phyloP scores from a whole-genome alignment of 2,113 vertebrate genomes.

The Cygnus buccinator region DNA sequence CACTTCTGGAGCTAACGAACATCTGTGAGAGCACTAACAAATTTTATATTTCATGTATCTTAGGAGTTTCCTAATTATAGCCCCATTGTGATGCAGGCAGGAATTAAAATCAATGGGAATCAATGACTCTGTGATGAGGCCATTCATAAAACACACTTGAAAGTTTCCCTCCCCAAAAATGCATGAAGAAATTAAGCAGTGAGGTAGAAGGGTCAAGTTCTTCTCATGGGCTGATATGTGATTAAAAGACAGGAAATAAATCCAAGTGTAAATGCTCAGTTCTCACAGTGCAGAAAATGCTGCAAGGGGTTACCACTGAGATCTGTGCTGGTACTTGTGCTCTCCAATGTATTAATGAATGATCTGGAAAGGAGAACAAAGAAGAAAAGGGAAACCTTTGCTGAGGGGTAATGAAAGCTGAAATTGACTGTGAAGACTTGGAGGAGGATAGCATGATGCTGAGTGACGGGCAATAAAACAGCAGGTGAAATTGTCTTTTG shows the following conservation, averaged over 20 bases:
- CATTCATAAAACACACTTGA: background rate
- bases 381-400: background rate
- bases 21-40: background rate
- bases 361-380: background rate
- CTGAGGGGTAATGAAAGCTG: background rate
- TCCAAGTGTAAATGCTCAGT: background rate
- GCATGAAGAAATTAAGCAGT: fast-evolving
- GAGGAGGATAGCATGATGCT: background rate
- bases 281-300: background rate
- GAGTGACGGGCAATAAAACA: background rate
- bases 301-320: background rate
- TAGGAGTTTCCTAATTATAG: background rate
- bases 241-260: conserved; percentile 14
- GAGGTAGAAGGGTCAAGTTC: background rate
- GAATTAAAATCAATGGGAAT: background rate
- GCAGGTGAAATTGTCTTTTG: background rate
- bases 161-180: background rate
- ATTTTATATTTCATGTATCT: background rate
- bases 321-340: background rate
- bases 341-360: background rate
- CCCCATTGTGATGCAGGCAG: background rate
- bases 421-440: conserved; percentile 9
- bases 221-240: background rate
- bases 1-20: background rate
- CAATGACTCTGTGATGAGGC: background rate